Percentiles rank a stretch among this genome's conserved stretches.
Evolutionary conservation across 2,888 invertebrate genomes (phyloP).

Genomic region (Tachina lurida): DNA sequence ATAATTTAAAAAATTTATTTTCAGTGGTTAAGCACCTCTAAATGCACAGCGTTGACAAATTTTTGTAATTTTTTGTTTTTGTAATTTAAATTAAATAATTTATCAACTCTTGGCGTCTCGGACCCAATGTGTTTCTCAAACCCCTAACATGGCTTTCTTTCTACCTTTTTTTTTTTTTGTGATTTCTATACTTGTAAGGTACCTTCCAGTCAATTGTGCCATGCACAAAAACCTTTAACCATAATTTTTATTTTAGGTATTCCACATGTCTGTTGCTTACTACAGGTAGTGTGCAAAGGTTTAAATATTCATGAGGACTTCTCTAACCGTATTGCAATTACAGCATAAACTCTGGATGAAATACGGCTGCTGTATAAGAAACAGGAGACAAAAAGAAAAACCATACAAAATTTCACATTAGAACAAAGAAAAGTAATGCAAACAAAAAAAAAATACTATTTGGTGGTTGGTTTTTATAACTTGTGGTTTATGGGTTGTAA

Average conservation of each 20-base stretch:
- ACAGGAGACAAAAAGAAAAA: conserved; percentile 8
- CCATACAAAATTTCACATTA: conserved; percentile 34
- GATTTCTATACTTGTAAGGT: not conserved
- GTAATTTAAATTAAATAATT: too few relatives aligned
- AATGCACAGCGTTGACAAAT: too few relatives aligned
- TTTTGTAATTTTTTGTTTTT: too few relatives aligned
- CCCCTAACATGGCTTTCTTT: too few relatives aligned
- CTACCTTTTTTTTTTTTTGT: too few relatives aligned
- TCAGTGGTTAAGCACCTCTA: too few relatives aligned
- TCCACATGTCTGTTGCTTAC: conserved; percentile 59
- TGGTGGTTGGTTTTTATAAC: conserved; percentile 63
- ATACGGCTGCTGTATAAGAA: conserved; percentile 16
- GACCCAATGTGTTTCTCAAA: too few relatives aligned
- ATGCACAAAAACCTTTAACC: not conserved
- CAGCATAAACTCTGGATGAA: conserved; percentile 42
- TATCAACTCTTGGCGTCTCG: too few relatives aligned
- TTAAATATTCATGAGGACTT: conserved; percentile 69
- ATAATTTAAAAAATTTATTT: too few relatives aligned
- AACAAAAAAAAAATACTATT: conserved; percentile 13
- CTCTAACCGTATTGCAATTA: conserved; percentile 62
- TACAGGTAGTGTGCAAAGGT: conserved; percentile 48
- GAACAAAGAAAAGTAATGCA: not conserved
- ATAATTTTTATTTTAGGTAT: conserved; percentile 1
- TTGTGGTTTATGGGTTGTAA: conserved; percentile 63
- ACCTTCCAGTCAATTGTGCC: not conserved